Evolutionary conservation across 1,140 invertebrate species (phyloP).

Genomic region (Chymomyza costata): DNA sequence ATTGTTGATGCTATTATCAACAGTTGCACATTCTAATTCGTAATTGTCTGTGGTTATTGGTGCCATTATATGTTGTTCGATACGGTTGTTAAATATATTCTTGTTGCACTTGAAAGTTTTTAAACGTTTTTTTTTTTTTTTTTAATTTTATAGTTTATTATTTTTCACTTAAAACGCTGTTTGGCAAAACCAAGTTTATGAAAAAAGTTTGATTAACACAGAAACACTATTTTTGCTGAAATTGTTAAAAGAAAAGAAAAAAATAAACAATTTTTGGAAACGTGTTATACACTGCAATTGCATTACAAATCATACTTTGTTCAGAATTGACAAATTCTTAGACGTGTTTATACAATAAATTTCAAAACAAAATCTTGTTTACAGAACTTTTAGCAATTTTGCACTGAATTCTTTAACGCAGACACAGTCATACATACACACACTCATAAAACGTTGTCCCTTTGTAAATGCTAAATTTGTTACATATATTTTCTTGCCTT

Average conservation of each 20-base stretch:
- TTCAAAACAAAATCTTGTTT: slow-evolving; percentile 27
- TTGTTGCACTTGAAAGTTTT: slow-evolving; percentile 54
- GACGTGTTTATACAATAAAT: slow-evolving; percentile 8
- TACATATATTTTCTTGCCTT: too few relatives aligned
- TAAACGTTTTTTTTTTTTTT: slow-evolving; percentile 45
- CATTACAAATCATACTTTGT: too few relatives aligned
- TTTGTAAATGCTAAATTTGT: too few relatives aligned
- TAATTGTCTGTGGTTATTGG: slow-evolving; percentile 74
- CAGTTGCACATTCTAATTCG: slow-evolving; percentile 74
- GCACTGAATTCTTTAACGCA: slow-evolving; percentile 32
- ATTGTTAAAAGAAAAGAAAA: slow-evolving; percentile 21
- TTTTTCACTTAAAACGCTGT: slow-evolving; percentile 5
- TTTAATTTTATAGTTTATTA: slow-evolving; percentile 16
- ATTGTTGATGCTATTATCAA: slow-evolving; percentile 48
- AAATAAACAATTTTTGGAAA: slow-evolving; percentile 14
- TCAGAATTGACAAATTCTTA: too few relatives aligned
- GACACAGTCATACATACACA: slow-evolving; percentile 17
- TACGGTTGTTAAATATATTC: not conserved
- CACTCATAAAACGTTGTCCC: not conserved
- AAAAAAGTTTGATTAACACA: slow-evolving; percentile 45
- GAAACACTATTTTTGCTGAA: slow-evolving; percentile 35
- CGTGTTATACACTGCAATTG: slow-evolving; percentile 10
- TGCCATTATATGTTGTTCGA: slow-evolving; percentile 74
- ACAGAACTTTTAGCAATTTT: slow-evolving; percentile 19
- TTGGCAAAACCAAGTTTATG: too few relatives aligned